Percentiles rank a stretch among this genome's conserved stretches.
These are phyloP conservation scores for Drosophila pegasa DNA, from an alignment of 2,888 invertebrate genomes.

Conservation along the genomic window DNA sequence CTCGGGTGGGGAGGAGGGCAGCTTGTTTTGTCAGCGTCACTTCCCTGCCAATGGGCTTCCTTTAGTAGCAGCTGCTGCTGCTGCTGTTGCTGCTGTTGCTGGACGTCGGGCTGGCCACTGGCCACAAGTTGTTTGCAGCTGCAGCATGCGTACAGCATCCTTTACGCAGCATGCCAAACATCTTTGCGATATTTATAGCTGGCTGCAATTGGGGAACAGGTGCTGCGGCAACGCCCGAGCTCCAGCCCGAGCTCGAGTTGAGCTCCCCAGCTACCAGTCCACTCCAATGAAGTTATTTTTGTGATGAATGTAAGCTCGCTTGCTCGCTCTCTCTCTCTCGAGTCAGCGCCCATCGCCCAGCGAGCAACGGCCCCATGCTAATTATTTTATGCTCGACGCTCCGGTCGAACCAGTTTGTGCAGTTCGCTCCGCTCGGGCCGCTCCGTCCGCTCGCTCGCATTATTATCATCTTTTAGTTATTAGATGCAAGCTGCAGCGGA, in stretches of 20 bases:
- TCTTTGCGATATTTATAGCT: conserved; percentile 77
- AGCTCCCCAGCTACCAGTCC: conserved; percentile 13
- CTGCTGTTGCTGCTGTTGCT: conserved; percentile 41
- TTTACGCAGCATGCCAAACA: conserved; percentile 78
- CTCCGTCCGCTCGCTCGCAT: conserved; percentile 37
- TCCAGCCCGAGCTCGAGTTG: conserved; percentile 3
- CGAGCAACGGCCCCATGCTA: conserved; percentile 49
- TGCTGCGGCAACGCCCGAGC: conserved; percentile 71
- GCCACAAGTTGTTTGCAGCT: conserved; percentile 74
- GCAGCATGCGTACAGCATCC: conserved; percentile 74
- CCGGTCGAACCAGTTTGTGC: conserved; percentile 64
- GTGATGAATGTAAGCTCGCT: conserved; percentile 70
- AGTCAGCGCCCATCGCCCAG: conserved; percentile 46
- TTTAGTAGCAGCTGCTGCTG: conserved; percentile 65
- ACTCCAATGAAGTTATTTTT: conserved; percentile 69
- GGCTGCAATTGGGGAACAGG: conserved; percentile 65
- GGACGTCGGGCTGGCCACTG: conserved; percentile 24
- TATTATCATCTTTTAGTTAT: conserved; percentile 75
- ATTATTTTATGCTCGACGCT: conserved; percentile 55
- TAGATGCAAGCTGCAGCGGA: conserved; percentile 78
- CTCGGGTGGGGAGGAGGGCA: conserved; percentile 29
- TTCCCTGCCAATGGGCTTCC: conserved; percentile 77
- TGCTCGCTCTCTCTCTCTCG: too few relatives aligned
- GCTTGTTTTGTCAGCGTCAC: conserved; percentile 76
- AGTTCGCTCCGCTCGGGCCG: not conserved